Evolutionary conservation across 2,888 invertebrate genomes (phyloP), one percentile per base, ranked within the genome.

Genomic region (Suillia variegata): DNA sequence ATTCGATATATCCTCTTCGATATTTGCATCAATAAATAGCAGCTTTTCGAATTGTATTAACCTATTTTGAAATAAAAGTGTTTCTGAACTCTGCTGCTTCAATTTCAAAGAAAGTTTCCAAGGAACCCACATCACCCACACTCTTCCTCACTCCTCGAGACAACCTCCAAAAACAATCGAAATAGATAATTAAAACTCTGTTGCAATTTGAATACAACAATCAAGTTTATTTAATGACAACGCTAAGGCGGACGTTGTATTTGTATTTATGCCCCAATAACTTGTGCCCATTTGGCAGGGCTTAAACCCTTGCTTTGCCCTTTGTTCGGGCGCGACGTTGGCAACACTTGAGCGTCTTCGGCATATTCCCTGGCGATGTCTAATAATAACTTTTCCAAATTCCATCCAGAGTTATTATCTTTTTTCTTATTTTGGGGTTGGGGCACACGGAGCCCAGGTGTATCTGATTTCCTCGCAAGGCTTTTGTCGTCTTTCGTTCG

Each of bases 351-450:
- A 4, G 38, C 6, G 38, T 10, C 38, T 38, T 38, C 38, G 6
- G 38, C 38, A 13, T 10, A 13, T 38, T n/a, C 38, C n/a, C n/a
- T 10, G 15, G 38, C n/a, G 4, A 38, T 13, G 15, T 38, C 38
- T 31, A 57, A 57, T 52, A 45, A 52, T 33, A 47, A 45, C 52
- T 57, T 47, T 52, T 18, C 21, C 47, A 52, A 57, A 57, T 52
- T 33, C 57, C 57, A 38, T 22, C 33, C 52, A 57, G 52, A 57
- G 57, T 57, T 57, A 57, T 57, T 57, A 57, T 57, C 57, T 57
- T 57, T 15, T 33, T 52, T 52, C n/a, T n/a, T n/a, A n/a, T n/a
- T n/a, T n/a, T n/a, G n/a, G n/a, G n/a, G n/a, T n/a, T n/a, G n/a
- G 42, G 42, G 57, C 57, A 57, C 57, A 26, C 57, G 56, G 20